Evolutionary conservation across 2,888 invertebrate genomes (phyloP).

Genomic region (Hyalella azteca): DNA sequence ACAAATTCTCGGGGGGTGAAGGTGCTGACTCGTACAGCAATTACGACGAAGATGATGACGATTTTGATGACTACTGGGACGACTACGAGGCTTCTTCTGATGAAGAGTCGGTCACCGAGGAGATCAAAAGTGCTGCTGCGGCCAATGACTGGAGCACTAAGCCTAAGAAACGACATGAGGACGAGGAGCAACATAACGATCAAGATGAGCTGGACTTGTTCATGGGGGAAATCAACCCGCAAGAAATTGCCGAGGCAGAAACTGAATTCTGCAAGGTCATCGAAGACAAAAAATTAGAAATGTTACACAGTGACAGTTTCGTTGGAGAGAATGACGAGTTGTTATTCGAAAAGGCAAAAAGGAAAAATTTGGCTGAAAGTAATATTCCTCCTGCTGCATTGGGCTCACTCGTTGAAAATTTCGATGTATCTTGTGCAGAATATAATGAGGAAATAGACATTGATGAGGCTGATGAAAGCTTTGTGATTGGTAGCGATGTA

Average conservation of each 20-base stretch:
- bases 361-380: slow-evolving; percentile 33
- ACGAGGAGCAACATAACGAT: slow-evolving; percentile 59
- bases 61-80: slow-evolving; percentile 36
- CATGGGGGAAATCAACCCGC: slow-evolving; percentile 47
- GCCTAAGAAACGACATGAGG: neutral
- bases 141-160: slow-evolving; percentile 15
- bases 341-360: slow-evolving; percentile 62
- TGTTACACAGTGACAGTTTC: slow-evolving; percentile 63
- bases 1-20: slow-evolving; percentile 7
- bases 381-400: neutral
- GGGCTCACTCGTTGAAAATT: neutral
- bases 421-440: neutral
- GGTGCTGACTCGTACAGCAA: slow-evolving; percentile 12
- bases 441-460: neutral
- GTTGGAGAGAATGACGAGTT: slow-evolving; percentile 60
- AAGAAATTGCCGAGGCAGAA: slow-evolving; percentile 41
- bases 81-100: slow-evolving; percentile 63
- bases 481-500: no score
- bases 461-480: neutral
- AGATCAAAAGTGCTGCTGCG: neutral
- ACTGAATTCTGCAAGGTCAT: slow-evolving; percentile 61
- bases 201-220: slow-evolving; percentile 55
- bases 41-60: slow-evolving; percentile 36
- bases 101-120: slow-evolving; percentile 46
- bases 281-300: slow-evolving; percentile 62